Conservation (phyloP, 2,888 invertebrate species). For the Dilophus febrilis region DNA sequence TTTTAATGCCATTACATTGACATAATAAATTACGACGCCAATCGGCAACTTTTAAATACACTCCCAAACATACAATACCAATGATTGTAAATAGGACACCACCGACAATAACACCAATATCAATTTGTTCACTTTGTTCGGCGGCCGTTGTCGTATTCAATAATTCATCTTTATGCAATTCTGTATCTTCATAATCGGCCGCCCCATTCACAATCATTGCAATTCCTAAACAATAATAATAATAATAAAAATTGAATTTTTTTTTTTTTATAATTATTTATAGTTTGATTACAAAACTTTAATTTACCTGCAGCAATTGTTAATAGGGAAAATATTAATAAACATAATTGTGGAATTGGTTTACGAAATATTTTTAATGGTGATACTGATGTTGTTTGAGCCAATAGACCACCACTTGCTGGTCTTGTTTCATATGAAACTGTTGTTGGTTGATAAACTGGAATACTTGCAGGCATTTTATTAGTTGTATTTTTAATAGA, state of each 20-base stretch:
- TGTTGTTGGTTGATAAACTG: slow-evolving; percentile 63
- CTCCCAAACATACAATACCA: slow-evolving; percentile 27
- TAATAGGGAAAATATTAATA: slow-evolving; percentile 20
- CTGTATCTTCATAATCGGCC: slow-evolving; percentile 37
- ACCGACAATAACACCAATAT: slow-evolving; percentile 40
- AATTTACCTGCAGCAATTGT: slow-evolving; percentile 19
- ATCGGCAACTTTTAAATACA: slow-evolving; percentile 22
- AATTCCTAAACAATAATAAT: slow-evolving; percentile 32
- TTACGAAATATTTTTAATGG: slow-evolving; percentile 19
- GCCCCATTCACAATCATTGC: slow-evolving; percentile 46
- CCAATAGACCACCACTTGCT: slow-evolving; percentile 27
- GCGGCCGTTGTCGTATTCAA: slow-evolving; percentile 8
- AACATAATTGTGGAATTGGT: slow-evolving; percentile 18
- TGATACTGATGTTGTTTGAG: slow-evolving; percentile 19
- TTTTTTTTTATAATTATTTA: too few species aligned
- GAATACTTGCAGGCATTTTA: slow-evolving; percentile 49
- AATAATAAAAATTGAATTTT: too few species aligned
- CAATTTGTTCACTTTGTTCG: slow-evolving; percentile 17
- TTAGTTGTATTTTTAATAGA: too few species aligned
- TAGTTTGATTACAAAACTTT: not conserved
- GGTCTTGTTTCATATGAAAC: slow-evolving; percentile 49
- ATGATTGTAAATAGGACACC: slow-evolving; percentile 42
- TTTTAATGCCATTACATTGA: slow-evolving; percentile 18
- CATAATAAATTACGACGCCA: slow-evolving; percentile 25
- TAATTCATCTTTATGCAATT: slow-evolving; percentile 20